phyloP scores from a whole-genome alignment of 2,113 vertebrate species.

The Chloropsis cyanopogon region DNA sequence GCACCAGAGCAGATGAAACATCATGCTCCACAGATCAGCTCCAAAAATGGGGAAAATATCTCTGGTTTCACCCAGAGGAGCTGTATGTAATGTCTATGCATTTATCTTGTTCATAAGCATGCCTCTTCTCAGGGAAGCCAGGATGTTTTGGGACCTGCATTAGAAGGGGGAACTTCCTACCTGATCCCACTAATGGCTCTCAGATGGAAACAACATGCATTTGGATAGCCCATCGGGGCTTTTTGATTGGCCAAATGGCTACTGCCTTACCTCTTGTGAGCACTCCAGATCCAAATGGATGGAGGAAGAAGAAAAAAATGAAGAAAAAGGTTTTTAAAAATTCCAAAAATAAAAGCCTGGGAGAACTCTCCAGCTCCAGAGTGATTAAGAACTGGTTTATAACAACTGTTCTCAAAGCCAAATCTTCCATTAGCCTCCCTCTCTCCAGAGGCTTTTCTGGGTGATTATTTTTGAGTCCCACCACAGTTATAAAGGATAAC shows the following conservation, averaged over 20 bases:
- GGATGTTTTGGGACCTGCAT: not conserved
- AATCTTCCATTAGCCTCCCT: not conserved
- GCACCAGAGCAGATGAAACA: not conserved
- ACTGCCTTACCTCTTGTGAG: not conserved
- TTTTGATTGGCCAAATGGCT: not conserved
- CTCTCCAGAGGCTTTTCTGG: not conserved
- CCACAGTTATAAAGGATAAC: not conserved
- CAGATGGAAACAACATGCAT: fast-evolving
- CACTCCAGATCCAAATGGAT: not conserved
- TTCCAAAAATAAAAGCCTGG: not conserved
- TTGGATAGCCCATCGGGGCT: not conserved
- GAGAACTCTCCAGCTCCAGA: not conserved
- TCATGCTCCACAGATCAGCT: not conserved
- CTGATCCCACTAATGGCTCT: not conserved
- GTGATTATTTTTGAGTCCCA: not conserved
- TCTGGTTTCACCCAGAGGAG: not conserved
- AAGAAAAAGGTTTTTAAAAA: not conserved
- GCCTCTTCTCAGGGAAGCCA: not conserved
- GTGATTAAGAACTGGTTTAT: not conserved
- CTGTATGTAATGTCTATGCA: fast-evolving
- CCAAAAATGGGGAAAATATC: not conserved
- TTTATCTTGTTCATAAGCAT: not conserved
- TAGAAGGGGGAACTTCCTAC: not conserved
- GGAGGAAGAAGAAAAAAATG: not conserved
- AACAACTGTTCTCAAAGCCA: not conserved